Conservation (phyloP, 1,140 invertebrate genomes). For the Euura saliciscinereae region DNA sequence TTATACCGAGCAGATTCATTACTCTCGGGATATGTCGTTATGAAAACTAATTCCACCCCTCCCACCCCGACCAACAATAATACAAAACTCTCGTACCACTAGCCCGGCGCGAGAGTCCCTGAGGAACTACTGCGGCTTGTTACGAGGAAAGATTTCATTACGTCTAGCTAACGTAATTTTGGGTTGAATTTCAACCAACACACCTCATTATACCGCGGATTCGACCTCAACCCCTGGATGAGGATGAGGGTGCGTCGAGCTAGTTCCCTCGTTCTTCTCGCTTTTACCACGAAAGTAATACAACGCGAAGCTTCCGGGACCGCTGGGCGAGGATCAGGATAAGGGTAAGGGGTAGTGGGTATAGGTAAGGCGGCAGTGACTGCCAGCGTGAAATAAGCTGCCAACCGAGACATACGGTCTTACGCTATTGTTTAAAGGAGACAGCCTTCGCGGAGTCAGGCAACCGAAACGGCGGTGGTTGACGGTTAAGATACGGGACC, state of each 20-base stretch:
- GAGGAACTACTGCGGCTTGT: neutral
- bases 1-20: no score
- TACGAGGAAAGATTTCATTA: neutral
- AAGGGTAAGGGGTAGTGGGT: neutral
- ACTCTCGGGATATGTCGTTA: no score
- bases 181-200: neutral
- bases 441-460: neutral
- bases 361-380: slow-evolving; percentile 28
- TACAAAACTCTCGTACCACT: no score
- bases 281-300: neutral
- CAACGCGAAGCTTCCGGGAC: neutral
- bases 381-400: slow-evolving; percentile 48
- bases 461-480: neutral
- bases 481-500: neutral
- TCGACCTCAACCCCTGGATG: neutral
- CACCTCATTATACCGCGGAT: neutral
- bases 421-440: slow-evolving; percentile 35
- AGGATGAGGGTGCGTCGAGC: neutral
- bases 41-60: no score
- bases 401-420: slow-evolving; percentile 42
- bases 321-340: neutral
- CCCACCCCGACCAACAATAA: no score
- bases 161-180: neutral
- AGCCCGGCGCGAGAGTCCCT: neutral
- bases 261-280: neutral